Evolutionary conservation across 2,888 invertebrate genomes (phyloP), one percentile per base, ranked within the genome.

Genomic region (Pristionchus arcanus): DNA sequence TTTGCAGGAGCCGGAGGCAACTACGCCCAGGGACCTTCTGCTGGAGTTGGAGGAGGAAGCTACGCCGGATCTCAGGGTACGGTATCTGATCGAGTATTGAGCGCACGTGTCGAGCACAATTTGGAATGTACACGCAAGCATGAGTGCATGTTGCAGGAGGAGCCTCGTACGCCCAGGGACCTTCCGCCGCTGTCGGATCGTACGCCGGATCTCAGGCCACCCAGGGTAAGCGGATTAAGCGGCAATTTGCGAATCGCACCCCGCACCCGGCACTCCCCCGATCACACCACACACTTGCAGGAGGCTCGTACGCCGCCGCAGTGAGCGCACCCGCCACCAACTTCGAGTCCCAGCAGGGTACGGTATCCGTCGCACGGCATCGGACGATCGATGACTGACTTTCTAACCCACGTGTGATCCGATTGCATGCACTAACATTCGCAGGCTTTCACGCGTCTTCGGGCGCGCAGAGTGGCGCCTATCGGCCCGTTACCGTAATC

Each of bases 141-240:
- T 81, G 63, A 63, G 63, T 25, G 42, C 42, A 42, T 42, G 42
- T 63, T 63, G 49, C 34, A 28, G 25, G 21, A 59, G 84, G 84
- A 85, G 55, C 49, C 37, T 59, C 59, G 11, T 85, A 85, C 84
- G 84, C 84, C n/a, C 31, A 74, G 31, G 81, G 68, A 68, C 68
- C 83, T 13, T 49, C 42, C 83, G 90, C 88, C 84, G 90, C 74
- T 34, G 90, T 66, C n/a, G 90, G 88, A 87, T 89, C 90, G 89
- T 87, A 28, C 87, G 11, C 68, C 55, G 87, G 87, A 71, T 71
- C 71, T 68, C 83, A 83, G 77, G 21, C 37, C 77, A 77, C 28
- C 28, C 81, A 81, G 81, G 81, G 81, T 81, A 81, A 42, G 81
- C 15, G 49, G 19, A 77, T 7, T 19, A 7, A 2, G 42, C 77